These are phyloP conservation scores for Gymnothorax javanicus DNA, from an alignment of 2,797 vertebrate species.

Conservation along the genomic window DNA sequence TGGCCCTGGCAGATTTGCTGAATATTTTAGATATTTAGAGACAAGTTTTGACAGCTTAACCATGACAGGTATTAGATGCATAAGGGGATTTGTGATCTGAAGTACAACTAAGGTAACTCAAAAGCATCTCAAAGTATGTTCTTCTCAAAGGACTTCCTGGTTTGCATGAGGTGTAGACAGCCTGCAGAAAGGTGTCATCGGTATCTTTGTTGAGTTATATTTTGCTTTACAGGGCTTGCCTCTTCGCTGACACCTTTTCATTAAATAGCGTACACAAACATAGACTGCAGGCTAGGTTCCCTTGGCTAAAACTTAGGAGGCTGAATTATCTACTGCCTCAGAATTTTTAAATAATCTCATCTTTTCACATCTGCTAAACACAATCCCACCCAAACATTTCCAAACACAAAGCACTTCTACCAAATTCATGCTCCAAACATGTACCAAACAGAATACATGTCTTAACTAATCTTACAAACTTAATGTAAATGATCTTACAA, in stretches of 20 bases:
- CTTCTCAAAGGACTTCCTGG: neutral
- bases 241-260: neutral
- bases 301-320: neutral
- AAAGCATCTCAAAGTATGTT: neutral
- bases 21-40: too few relatives aligned
- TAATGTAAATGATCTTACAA: neutral
- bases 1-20: neutral
- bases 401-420: too few relatives aligned
- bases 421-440: neutral
- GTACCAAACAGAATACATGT: neutral
- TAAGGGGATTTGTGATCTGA: neutral
- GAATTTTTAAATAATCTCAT: neutral
- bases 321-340: neutral
- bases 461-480: neutral
- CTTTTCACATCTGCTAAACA: neutral
- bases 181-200: neutral
- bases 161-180: neutral
- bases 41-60: neutral
- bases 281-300: neutral
- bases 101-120: neutral
- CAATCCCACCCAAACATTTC: neutral
- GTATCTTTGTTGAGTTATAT: neutral
- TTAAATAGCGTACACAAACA: constrained; percentile 1
- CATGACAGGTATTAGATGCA: neutral
- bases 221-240: neutral